phyloP scores from a whole-genome alignment of 2,797 vertebrate genomes.

The Chaetodon trifasciatus region DNA sequence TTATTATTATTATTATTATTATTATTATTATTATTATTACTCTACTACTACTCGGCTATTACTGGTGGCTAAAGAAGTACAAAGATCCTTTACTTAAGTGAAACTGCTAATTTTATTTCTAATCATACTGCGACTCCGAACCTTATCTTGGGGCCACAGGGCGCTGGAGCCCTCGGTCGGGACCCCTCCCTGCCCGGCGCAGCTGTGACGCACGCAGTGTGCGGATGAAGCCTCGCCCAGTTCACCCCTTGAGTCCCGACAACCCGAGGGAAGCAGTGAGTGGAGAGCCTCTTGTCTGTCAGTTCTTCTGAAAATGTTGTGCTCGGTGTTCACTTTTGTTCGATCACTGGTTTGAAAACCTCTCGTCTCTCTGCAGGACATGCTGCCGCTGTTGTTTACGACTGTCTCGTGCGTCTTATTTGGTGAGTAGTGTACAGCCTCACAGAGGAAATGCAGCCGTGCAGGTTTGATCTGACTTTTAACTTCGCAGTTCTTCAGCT shows the following conservation, averaged over 20 bases:
- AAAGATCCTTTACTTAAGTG: too few species aligned
- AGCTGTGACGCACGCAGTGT: neutral
- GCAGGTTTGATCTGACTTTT: neutral
- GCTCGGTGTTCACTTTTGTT: neutral
- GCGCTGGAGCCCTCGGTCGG: too few species aligned
- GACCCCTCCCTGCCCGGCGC: neutral
- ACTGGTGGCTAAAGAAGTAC: too few species aligned
- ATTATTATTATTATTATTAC: too few species aligned
- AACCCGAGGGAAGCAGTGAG: neutral
- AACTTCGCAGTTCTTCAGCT: neutral
- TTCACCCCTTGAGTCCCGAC: fast-evolving
- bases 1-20: too few species aligned
- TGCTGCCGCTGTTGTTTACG: neutral
- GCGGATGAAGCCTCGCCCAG: constrained; percentile 1
- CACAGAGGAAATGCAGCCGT: neutral
- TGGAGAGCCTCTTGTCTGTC: fast-evolving
- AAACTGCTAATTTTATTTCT: too few species aligned
- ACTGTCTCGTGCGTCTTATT: neutral
- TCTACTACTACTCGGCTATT: too few species aligned
- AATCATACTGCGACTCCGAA: too few species aligned
- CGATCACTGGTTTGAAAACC: neutral
- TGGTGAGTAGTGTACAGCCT: constrained; percentile 19
- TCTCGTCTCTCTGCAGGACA: constrained; percentile 7
- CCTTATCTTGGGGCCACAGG: too few species aligned
- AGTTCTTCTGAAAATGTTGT: neutral